These are phyloP conservation scores for Aleiodes testaceus DNA, from an alignment of 2,888 invertebrate species.

Conservation along the genomic window DNA sequence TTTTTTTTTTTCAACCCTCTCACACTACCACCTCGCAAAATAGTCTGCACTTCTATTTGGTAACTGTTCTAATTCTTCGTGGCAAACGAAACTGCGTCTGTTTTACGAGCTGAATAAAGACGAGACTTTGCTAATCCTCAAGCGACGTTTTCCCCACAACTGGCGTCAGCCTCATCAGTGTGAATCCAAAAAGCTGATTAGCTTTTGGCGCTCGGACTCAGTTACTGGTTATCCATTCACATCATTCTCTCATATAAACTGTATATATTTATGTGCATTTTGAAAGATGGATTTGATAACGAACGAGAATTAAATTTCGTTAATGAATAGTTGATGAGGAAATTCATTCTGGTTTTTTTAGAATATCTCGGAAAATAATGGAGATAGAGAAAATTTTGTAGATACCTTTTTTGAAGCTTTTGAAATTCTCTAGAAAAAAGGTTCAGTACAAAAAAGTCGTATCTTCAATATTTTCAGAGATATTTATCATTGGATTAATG, in stretches of 20 bases:
- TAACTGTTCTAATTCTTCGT: slow-evolving; percentile 23
- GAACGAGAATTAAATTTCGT: slow-evolving; percentile 20
- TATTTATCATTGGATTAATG: too few species aligned
- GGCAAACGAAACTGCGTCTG: slow-evolving; percentile 21
- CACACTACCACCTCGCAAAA: background rate
- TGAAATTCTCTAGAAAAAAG: too few species aligned
- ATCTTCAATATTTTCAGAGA: too few species aligned
- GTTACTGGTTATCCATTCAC: slow-evolving; percentile 11
- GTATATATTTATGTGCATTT: background rate
- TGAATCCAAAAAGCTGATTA: slow-evolving; percentile 28
- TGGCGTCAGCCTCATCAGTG: slow-evolving; percentile 10
- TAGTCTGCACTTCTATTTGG: slow-evolving; percentile 17
- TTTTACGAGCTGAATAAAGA: slow-evolving; percentile 32
- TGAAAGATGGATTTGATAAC: background rate
- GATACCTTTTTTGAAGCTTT: too few species aligned
- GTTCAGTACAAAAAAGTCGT: too few species aligned
- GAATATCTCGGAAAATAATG: too few species aligned
- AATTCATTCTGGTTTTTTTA: too few species aligned
- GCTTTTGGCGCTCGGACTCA: slow-evolving; percentile 13
- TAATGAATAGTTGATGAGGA: slow-evolving; percentile 24
- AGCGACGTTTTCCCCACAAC: background rate
- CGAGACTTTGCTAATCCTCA: slow-evolving; percentile 6
- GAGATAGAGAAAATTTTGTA: too few species aligned
- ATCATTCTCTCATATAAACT: background rate
- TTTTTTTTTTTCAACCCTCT: background rate